These are phyloP conservation scores for Psettodes erumei DNA, from an alignment of 2,113 vertebrate genomes.

Conservation along the genomic window DNA sequence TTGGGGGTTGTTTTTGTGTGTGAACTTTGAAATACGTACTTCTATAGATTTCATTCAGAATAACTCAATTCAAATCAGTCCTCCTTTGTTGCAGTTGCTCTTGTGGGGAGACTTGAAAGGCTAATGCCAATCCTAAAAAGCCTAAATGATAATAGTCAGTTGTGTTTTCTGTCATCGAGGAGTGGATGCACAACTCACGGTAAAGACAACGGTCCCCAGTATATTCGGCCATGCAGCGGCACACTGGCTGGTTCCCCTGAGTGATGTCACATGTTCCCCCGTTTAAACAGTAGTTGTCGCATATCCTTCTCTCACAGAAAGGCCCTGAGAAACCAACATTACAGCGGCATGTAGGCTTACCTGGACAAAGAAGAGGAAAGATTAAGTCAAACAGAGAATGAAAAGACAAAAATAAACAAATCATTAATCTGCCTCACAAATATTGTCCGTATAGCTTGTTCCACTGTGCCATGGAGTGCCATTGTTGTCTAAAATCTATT, in stretches of 20 bases:
- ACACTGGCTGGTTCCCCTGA: conserved; percentile 92
- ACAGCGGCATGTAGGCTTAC: conserved; percentile 94
- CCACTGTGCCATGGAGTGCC: background rate
- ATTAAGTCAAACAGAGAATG: background rate
- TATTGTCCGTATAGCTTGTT: background rate
- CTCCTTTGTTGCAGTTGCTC: conserved; percentile 27
- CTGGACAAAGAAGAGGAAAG: conserved; percentile 68
- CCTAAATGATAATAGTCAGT: background rate
- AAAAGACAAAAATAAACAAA: background rate
- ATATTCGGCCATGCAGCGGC: conserved; percentile 90
- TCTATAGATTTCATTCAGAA: conserved; percentile 19
- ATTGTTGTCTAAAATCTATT: background rate
- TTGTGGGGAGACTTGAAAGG: conserved; percentile 11
- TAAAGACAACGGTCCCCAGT: conserved; percentile 94
- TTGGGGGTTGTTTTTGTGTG: conserved; percentile 43
- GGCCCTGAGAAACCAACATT: conserved; percentile 91
- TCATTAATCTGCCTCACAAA: background rate
- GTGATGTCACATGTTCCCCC: conserved; percentile 93
- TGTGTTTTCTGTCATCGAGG: background rate
- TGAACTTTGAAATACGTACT: conserved; percentile 39
- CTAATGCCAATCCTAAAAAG: conserved; percentile 25
- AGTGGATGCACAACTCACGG: conserved; percentile 85
- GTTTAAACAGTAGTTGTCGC: conserved; percentile 92
- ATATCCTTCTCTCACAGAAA: conserved; percentile 90
- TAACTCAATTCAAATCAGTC: conserved; percentile 37